phyloP scores from a whole-genome alignment of 2,888 invertebrate species.

The Hyposoter dolosus region DNA sequence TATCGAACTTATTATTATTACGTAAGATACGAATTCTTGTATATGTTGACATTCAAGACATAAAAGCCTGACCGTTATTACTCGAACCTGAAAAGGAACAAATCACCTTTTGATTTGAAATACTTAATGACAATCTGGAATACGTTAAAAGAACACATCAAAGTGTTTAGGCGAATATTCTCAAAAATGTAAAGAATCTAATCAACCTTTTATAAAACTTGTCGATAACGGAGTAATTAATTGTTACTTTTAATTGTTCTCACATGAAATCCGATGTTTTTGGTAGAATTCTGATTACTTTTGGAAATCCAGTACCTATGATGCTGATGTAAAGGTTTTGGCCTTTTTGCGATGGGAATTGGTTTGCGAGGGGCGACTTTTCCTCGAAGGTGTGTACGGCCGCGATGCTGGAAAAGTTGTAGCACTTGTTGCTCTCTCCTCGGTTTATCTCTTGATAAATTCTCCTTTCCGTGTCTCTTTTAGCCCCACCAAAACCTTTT shows the following conservation, averaged over 20 bases:
- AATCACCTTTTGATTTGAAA: neutral
- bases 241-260: neutral
- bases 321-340: neutral
- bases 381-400: neutral
- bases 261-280: neutral
- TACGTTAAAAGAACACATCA: neutral
- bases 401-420: conserved; percentile 70
- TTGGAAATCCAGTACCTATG: neutral
- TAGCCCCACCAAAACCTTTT: neutral
- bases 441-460: conserved; percentile 14
- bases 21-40: neutral
- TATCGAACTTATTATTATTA: conserved; percentile 36
- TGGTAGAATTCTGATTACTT: neutral
- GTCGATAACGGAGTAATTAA: neutral
- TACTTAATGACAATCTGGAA: neutral
- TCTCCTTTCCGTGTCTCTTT: neutral
- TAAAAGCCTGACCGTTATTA: neutral
- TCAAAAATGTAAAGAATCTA: neutral
- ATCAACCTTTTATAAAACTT: neutral
- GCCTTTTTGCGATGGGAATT: neutral
- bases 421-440: conserved; percentile 76
- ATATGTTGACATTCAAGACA: neutral
- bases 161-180: neutral
- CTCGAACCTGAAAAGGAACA: neutral
- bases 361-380: neutral